Base-by-base conservation (phyloP, 2,797 vertebrate species). In the Neosilurus mollespiculum region DNA sequence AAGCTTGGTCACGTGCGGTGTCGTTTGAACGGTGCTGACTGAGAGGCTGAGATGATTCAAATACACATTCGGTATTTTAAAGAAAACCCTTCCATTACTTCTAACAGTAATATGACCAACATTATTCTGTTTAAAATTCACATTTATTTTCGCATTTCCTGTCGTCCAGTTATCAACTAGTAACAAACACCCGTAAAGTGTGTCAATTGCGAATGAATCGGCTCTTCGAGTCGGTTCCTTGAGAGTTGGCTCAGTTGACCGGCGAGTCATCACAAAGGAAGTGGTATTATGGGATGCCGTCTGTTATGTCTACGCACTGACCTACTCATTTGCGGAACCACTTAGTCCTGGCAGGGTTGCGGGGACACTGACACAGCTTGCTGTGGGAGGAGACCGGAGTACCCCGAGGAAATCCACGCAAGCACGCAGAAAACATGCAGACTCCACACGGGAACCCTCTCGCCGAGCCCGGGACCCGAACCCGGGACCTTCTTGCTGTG, bases 31-130 rank as follows among this genome's bases (percentile, higher is more conserved):
- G 30, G 30, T 30, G 30, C 30, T 30, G 30, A 59, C 30, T 76
- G 22, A 18, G 24, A 56, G 9, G 15, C 3, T 73, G 15, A 30
- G 9, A 9, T 56, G 51, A 73, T 30, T 73, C 53, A 72, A 53
- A 73, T 3, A 15, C 12, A 0, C 54, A 59, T 59, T 77, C 10
- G 2, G 18, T 30, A 22, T 59, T 37, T 34, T 58, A 34, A 69
- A 82, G 30, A 9, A 61, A 15, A 3, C 89, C 86, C 65, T 87
- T 90, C 88, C 30, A 30, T 30, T 30, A 30, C 30, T 30, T 30
- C 30, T 30, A 30, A 30, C 30, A 30, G 91, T 89, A 43, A 14
- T 59, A 9, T 18, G 18, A 18, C 5, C 8, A 18, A 4, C 30
- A 11, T 18, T 20, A 56, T 30, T 7, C 4, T 73, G 2, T 26